phyloP scores from a whole-genome alignment of 2,113 vertebrate genomes.

The Anthoscopus minutus region DNA sequence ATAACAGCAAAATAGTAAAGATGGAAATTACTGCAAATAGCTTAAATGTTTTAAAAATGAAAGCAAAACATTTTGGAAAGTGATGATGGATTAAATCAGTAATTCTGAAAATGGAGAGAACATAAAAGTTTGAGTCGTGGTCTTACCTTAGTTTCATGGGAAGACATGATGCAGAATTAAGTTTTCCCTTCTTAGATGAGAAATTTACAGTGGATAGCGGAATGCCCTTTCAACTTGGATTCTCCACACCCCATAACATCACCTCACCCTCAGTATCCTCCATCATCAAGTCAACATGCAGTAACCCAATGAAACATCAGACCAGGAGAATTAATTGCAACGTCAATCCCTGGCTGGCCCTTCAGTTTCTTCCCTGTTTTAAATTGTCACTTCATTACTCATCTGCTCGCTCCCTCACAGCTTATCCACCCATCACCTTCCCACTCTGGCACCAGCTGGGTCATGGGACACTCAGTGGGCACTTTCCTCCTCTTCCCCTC shows the following conservation, averaged over 20 bases:
- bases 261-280: not conserved
- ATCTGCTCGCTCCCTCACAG: not conserved
- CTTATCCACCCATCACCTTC: not conserved
- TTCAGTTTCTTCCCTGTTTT: not conserved
- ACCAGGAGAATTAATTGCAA: constrained; percentile 2
- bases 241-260: not conserved
- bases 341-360: not conserved
- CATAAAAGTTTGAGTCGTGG: not conserved
- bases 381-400: not conserved
- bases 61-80: not conserved
- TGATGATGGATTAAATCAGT: not conserved
- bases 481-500: not conserved
- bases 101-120: not conserved
- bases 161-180: not conserved
- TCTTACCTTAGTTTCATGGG: not conserved
- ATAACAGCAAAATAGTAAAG: not conserved
- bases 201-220: not conserved
- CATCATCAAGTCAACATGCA: not conserved
- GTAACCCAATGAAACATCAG: not conserved
- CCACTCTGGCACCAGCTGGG: not conserved
- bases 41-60: not conserved
- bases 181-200: not conserved
- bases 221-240: not conserved
- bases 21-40: not conserved
- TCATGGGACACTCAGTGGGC: not conserved